Percentiles rank a stretch among this genome's conserved stretches.
These are phyloP conservation scores for Garra rufa DNA, from an alignment of 2,113 vertebrate genomes.

Conservation along the genomic window DNA sequence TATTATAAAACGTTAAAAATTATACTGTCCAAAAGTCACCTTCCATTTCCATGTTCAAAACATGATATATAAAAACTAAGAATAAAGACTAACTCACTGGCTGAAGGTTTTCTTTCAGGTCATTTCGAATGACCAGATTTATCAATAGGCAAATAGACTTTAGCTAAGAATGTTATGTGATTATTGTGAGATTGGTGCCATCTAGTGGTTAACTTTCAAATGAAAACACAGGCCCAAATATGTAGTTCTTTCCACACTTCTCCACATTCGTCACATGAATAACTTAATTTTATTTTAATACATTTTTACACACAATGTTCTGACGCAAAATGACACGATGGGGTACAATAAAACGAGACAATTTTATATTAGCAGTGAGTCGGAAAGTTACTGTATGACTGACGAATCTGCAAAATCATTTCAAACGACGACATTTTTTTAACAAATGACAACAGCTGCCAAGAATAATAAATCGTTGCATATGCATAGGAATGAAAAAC, in stretches of 20 bases:
- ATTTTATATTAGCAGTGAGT: not conserved
- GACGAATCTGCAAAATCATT: not conserved
- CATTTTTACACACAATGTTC: not conserved
- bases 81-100: not conserved
- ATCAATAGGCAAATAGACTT: too few relatives aligned
- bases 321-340: not conserved
- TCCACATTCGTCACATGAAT: not conserved
- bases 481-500: not conserved
- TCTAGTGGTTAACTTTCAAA: not conserved
- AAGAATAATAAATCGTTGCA: not conserved
- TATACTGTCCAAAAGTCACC: too few relatives aligned
- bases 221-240: not conserved
- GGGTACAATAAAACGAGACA: not conserved
- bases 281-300: not conserved
- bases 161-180: not conserved
- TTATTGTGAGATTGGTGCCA: not conserved
- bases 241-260: not conserved
- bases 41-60: too few relatives aligned
- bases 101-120: not conserved
- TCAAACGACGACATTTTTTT: too few relatives aligned
- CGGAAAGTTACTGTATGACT: not conserved
- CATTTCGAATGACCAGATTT: not conserved
- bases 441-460: slow-evolving; percentile 8
- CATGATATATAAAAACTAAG: not conserved
- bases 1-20: too few relatives aligned